phyloP scores from a whole-genome alignment of 2,888 invertebrate genomes.

The Latheticus oryzae region DNA sequence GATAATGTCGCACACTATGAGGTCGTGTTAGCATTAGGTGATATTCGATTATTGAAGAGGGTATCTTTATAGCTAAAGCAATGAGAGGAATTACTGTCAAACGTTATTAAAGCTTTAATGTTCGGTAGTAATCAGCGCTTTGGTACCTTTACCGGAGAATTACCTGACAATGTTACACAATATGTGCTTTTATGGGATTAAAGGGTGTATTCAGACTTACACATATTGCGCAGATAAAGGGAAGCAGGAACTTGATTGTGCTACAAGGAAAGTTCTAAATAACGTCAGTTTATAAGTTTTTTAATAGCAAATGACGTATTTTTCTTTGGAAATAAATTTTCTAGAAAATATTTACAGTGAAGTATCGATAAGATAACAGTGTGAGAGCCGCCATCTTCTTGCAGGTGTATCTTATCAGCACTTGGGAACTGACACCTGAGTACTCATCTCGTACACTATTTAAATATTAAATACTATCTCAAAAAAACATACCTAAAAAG shows the following conservation, averaged over 20 bases:
- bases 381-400: conserved; percentile 45
- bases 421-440: conserved; percentile 47
- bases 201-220: conserved; percentile 1
- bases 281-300: conserved; percentile 6
- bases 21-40: conserved; percentile 61
- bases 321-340: conserved; percentile 17
- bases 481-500: conserved; percentile 30
- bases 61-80: conserved; percentile 45
- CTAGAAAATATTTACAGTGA: conserved; percentile 13
- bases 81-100: conserved; percentile 57
- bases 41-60: conserved; percentile 59
- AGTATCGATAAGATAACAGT: conserved; percentile 36
- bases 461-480: conserved; percentile 31
- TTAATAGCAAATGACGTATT: no score
- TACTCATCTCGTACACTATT: conserved; percentile 35
- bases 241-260: background rate
- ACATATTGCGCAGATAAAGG: conserved; percentile 4
- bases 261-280: conserved; percentile 4
- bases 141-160: conserved; percentile 42
- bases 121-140: conserved; percentile 48
- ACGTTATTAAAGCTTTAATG: conserved; percentile 56
- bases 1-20: conserved; percentile 60
- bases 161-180: conserved; percentile 47
- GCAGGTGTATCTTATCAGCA: conserved; percentile 45
- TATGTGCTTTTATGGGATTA: conserved; percentile 51